Base-by-base conservation (phyloP, 2,888 invertebrate genomes). In the Tridacna gigas region DNA sequence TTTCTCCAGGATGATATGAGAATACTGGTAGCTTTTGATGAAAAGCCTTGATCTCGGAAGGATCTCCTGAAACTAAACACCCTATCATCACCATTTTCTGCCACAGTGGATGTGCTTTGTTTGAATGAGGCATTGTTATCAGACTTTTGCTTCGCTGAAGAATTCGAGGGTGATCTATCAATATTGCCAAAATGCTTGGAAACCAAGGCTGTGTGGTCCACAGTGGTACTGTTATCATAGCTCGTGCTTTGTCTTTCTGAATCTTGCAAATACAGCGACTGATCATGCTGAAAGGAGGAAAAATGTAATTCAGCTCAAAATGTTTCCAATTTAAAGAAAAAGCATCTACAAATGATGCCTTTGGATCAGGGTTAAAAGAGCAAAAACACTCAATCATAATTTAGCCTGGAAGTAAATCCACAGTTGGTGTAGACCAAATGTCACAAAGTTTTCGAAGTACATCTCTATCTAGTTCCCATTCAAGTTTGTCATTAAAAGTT, bases 201-300 rank as follows among this genome's bases (percentile, higher is more conserved):
- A 74, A 74, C 82, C 74, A n/a, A n/a, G n/a, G n/a, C n/a, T n/a
- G n/a, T n/a, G n/a, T n/a, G 63, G 65, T 12, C 77, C 77, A 77
- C 25, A 82, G 56, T 22, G 82, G 78, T 20, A 45, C 67, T 1
- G 74, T 47, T n/a, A 77, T 47, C 15, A 82, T 20, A 13, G 66
- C 73, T 25, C n/a, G 18, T 20, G 80, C 77, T 56, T 26, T 18
- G 73, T 77, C 71, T 48, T 9, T 61, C 25, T 47, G 48, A 45
- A 74, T 77, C 51, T 82, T 82, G 25, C 25, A 56, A 66, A 77
- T 45, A 60, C 82, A 82, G 37, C 82, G 37, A 37, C 25, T 37
- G 2, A 82, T 51, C 25, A 74, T 22, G 74, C 82, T 82, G 78
- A 82, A 82, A 81, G 77, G 82, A 25, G 26, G 25, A 74, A 82